Evolutionary conservation across 2,888 invertebrate genomes (phyloP).

Genomic region (Podabrus alpinus): DNA sequence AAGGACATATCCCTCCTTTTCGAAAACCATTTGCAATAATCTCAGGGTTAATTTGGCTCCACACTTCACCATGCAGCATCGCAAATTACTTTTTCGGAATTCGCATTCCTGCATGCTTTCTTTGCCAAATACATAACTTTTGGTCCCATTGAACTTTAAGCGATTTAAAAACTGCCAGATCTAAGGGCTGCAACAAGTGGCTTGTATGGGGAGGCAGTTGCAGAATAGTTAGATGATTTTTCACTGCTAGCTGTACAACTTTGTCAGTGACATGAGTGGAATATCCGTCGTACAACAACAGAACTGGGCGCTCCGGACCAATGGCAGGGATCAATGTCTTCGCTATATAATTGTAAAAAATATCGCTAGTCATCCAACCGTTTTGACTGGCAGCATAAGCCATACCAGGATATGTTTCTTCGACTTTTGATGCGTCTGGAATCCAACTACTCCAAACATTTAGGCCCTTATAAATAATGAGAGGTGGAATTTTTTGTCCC

Average conservation of each 20-base stretch:
- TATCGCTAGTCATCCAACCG: conserved; percentile 1
- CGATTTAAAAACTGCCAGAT: too few relatives aligned
- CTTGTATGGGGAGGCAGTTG: conserved; percentile 40
- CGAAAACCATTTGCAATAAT: too few relatives aligned
- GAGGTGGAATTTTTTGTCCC: background rate
- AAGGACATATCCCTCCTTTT: background rate
- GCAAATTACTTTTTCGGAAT: background rate
- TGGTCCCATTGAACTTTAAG: conserved; percentile 1
- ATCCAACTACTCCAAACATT: background rate
- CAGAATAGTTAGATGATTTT: background rate
- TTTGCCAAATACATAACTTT: conserved; percentile 5
- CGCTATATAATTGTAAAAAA: conserved; percentile 15
- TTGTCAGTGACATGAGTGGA: conserved; percentile 34
- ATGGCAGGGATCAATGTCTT: conserved; percentile 37
- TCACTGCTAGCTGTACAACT: conserved; percentile 30
- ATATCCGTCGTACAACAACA: conserved; percentile 44
- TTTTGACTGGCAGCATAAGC: background rate
- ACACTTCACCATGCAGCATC: background rate
- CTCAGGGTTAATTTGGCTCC: too few relatives aligned
- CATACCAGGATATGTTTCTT: background rate
- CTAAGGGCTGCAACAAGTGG: conserved; percentile 37
- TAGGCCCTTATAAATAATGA: background rate
- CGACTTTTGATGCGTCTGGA: too few relatives aligned
- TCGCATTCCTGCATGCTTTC: background rate
- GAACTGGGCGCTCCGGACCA: conserved; percentile 40